Evolutionary conservation across 2,797 vertebrate species (phyloP).

Genomic region (Poeciliopsis infans): DNA sequence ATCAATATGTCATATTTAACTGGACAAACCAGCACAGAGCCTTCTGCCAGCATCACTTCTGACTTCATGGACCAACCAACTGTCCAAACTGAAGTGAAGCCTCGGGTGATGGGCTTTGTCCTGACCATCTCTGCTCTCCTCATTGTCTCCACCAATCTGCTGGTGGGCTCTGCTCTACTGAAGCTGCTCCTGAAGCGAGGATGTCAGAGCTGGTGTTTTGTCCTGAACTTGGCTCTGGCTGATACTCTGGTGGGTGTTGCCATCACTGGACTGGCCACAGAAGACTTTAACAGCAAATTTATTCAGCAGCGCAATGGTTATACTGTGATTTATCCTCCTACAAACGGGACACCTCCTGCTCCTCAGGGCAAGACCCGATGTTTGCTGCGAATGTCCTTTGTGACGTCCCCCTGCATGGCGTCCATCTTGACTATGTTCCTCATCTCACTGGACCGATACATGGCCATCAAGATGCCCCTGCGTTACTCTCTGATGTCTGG

Average conservation of each 20-base stretch:
- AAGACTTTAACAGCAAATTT: constrained; percentile 75
- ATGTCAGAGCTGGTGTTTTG: constrained; percentile 86
- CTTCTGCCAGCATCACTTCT: not conserved
- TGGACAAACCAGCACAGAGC: not conserved
- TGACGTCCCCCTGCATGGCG: constrained; percentile 85
- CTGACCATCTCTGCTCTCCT: constrained; percentile 83
- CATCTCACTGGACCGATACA: constrained; percentile 89
- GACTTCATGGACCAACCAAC: not conserved
- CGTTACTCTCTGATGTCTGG: constrained; percentile 83
- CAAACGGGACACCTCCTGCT: not conserved
- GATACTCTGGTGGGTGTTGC: constrained; percentile 87
- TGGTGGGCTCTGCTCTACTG: constrained; percentile 80
- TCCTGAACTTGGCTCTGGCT: constrained; percentile 88
- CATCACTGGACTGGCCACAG: constrained; percentile 81
- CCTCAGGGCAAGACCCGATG: constrained; percentile 76
- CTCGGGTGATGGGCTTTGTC: constrained; percentile 73
- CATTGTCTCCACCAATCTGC: constrained; percentile 85
- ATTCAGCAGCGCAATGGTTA: not conserved
- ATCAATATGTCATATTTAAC: constrained; percentile 30
- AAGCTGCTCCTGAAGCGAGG: constrained; percentile 81
- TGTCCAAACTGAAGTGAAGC: not conserved
- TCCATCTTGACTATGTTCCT: constrained; percentile 91
- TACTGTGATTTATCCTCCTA: not conserved
- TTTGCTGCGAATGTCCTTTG: constrained; percentile 85
- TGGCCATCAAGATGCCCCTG: constrained; percentile 89